phyloP scores from a whole-genome alignment of 2,888 invertebrate genomes.

The Alcis repandata region DNA sequence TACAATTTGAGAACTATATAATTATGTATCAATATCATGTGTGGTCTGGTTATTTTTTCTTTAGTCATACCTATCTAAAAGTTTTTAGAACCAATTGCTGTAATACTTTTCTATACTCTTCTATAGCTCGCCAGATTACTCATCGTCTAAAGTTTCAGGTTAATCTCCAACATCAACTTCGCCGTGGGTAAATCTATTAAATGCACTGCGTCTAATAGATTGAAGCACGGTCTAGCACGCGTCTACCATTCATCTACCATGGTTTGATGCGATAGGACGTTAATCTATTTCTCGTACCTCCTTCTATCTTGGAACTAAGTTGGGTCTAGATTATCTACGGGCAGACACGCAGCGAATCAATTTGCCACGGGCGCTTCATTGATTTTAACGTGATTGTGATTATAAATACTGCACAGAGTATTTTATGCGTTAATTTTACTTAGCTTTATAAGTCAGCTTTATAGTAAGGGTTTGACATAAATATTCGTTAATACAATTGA shows the following conservation, averaged over 20 bases:
- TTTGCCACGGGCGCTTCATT: slow-evolving; percentile 48
- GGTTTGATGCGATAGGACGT: slow-evolving; percentile 50
- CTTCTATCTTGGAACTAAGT: slow-evolving; percentile 43
- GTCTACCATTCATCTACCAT: slow-evolving; percentile 40
- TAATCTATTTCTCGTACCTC: slow-evolving; percentile 49
- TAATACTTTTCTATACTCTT: neutral
- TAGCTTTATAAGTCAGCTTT: too few relatives aligned
- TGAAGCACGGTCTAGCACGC: slow-evolving; percentile 50
- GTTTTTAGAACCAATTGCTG: neutral
- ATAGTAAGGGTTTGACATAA: too few relatives aligned
- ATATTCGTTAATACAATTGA: too few relatives aligned
- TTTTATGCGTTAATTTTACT: too few relatives aligned
- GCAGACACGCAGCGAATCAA: slow-evolving; percentile 52
- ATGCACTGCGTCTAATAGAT: slow-evolving; percentile 43
- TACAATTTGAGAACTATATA: too few relatives aligned
- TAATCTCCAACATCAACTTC: slow-evolving; percentile 21
- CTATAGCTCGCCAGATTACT: neutral
- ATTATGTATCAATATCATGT: too few relatives aligned
- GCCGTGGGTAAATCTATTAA: slow-evolving; percentile 17
- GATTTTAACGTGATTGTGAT: slow-evolving; percentile 19
- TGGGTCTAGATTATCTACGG: slow-evolving; percentile 39
- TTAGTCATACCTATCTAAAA: neutral
- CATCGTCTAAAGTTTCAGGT: neutral
- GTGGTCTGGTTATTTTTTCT: too few relatives aligned
- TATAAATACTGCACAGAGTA: too few relatives aligned